phyloP scores from a whole-genome alignment of 2,797 vertebrate species.

The Propithecus deckenii region DNA sequence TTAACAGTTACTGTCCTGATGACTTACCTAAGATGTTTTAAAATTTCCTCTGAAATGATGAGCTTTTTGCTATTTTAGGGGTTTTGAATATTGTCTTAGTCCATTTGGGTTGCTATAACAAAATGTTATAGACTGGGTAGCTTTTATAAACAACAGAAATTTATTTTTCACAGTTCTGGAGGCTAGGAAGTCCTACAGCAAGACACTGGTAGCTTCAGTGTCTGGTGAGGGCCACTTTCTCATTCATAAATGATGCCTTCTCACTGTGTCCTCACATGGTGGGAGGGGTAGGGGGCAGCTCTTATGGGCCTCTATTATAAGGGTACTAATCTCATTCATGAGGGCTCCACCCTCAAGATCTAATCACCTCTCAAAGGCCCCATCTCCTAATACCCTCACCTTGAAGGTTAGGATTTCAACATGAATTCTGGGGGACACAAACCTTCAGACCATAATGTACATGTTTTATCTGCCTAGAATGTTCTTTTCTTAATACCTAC shows the following conservation, averaged over 20 bases:
- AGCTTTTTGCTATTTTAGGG: background rate
- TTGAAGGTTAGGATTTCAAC: background rate
- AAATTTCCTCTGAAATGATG: background rate
- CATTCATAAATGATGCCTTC: background rate
- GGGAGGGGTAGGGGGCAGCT: background rate
- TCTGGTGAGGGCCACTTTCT: too few relatives aligned
- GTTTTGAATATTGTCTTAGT: background rate
- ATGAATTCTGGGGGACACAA: background rate
- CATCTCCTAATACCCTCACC: background rate
- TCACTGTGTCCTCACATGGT: background rate
- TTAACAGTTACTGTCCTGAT: background rate
- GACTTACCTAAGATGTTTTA: background rate
- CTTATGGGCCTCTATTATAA: background rate
- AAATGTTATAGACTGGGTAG: background rate
- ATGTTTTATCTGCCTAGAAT: background rate
- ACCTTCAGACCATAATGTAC: background rate
- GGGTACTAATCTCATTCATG: background rate
- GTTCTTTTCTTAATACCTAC: background rate
- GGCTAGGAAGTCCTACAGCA: background rate
- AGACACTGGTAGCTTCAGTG: background rate
- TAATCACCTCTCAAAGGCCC: background rate
- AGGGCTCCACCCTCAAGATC: background rate
- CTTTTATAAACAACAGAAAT: background rate
- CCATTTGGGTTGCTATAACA: too few relatives aligned
- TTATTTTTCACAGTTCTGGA: background rate